Evolutionary conservation across 2,113 vertebrate species (phyloP), one percentile per base, ranked within the genome.

Genomic region (Eretmochelys imbricata): DNA sequence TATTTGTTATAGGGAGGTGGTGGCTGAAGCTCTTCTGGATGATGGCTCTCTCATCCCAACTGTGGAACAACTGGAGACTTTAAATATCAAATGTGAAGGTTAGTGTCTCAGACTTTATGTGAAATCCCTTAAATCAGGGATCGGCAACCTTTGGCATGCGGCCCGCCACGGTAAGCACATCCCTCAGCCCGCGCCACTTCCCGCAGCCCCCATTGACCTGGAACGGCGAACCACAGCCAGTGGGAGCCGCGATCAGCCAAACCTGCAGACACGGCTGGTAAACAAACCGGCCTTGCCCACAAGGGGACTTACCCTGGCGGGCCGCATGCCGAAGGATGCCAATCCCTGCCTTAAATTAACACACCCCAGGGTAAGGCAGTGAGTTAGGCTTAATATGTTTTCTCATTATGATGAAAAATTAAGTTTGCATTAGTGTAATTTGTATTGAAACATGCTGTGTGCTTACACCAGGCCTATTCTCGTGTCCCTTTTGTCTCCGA

Each of bases 41-140:
- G 99, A 99, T 14, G 99, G 99, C 42, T 99, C 99, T 87, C 98
- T 99, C 82, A 98, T 99, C 94, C 99, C 99, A 12, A 99, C 99
- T 3, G 69, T 89, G 50, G 99, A 99, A 76, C 99, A 99, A 91
- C 97, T 99, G 94, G 98, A 98, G 65, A 98, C 98, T 78, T 96
- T 99, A 69, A 98, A 98, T 95, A 98, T 99, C 81, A 96, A 98
- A 4, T 93, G 98, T 9, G 98, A 98, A 98, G 98, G 98, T 99
- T 97, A 91, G 94, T 96, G 85, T 76, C 72, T 76, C 81, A 17
- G 82, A 62, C 24, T 80, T n/a, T 22, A 31, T 69, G 31, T 55
- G 19, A 72, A 72, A 38, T 72, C 65, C 19, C 9, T 35, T 72
- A 38, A 72, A 72, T 72, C 19, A 72, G 42, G 42, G 42, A 42